These are phyloP conservation scores for Arvicanthis niloticus DNA, from an alignment of 2,113 vertebrate species.

Conservation along the genomic window DNA sequence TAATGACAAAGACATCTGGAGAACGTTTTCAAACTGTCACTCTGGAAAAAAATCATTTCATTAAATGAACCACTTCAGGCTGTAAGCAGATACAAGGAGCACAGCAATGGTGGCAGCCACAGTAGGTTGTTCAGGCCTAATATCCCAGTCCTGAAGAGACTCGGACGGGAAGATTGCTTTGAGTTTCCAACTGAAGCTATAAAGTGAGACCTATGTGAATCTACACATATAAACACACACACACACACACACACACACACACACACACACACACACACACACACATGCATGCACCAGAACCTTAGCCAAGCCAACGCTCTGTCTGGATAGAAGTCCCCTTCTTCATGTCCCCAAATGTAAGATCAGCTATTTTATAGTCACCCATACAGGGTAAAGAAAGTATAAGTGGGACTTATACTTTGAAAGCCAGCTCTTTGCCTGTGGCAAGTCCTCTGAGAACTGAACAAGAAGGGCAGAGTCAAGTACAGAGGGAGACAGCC, in stretches of 20 bases:
- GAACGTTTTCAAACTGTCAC: constrained; percentile 28
- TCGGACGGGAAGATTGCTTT: neutral
- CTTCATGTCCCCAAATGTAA: neutral
- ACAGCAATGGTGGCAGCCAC: neutral
- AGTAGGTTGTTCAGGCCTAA: neutral
- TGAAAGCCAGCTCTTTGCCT: neutral
- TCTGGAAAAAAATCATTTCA: constrained; percentile 21
- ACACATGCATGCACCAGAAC: neutral
- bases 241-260: neutral
- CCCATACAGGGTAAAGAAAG: neutral
- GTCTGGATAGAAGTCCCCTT: neutral
- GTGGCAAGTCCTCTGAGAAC: neutral
- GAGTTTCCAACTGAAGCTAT: neutral
- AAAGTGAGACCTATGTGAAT: neutral
- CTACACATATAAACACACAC: neutral
- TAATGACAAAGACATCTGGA: neutral
- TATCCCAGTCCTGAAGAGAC: neutral
- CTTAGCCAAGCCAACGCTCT: neutral
- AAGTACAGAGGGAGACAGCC: neutral
- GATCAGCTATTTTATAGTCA: neutral
- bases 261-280: neutral
- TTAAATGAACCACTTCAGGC: neutral
- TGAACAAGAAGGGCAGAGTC: neutral
- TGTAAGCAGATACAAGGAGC: neutral
- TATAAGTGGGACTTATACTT: neutral